Conservation (phyloP, 2,797 vertebrate species). For the Cynodonichthys magdalenae region DNA sequence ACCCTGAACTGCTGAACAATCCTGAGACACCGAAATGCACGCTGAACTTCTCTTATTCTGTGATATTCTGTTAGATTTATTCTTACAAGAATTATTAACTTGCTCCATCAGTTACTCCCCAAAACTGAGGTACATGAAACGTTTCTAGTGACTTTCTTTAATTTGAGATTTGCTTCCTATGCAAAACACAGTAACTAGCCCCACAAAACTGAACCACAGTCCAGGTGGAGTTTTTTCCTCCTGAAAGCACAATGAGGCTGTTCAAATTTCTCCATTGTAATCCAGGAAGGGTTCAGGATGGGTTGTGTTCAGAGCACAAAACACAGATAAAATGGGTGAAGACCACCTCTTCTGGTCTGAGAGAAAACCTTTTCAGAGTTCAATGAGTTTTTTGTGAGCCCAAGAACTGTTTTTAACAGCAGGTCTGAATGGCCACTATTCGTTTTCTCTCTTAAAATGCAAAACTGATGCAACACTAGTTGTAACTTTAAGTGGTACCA, state of each 20-base stretch:
- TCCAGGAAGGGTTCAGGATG: too few species aligned
- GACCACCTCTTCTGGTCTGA: too few species aligned
- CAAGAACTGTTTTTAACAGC: too few species aligned
- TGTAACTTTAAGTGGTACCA: background rate
- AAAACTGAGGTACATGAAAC: background rate
- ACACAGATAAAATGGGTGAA: too few species aligned
- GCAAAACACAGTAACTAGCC: background rate
- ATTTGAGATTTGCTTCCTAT: background rate
- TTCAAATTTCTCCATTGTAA: too few species aligned
- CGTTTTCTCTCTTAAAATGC: background rate
- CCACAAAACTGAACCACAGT: background rate
- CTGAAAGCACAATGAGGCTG: background rate
- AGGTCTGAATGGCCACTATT: too few species aligned
- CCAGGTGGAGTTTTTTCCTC: background rate
- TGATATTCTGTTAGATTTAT: conserved; percentile 15
- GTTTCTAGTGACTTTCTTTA: background rate
- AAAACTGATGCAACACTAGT: background rate
- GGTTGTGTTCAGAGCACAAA: too few species aligned
- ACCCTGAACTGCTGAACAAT: conserved; percentile 40
- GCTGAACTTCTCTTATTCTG: conserved; percentile 20
- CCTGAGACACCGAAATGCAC: conserved; percentile 42
- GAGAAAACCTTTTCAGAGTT: too few species aligned
- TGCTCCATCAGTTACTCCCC: conserved; percentile 1
- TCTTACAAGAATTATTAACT: conserved; percentile 28
- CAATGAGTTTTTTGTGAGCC: too few species aligned